Evolutionary conservation across 2,888 invertebrate genomes (phyloP).

Genomic region (Peribatodes rhomboidaria): DNA sequence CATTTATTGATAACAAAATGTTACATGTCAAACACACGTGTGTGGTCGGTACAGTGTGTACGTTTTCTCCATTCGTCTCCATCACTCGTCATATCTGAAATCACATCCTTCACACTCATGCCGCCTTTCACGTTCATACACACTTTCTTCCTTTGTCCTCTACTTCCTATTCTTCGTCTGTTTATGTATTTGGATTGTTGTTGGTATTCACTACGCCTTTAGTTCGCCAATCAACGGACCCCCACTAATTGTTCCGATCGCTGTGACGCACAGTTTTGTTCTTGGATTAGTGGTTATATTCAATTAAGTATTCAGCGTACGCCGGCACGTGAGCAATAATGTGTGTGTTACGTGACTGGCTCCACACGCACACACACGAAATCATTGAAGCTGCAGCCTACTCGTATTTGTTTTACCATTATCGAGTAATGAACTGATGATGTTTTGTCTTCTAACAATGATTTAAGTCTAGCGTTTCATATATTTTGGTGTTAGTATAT

Average conservation of each 20-base stretch:
- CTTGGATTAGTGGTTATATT: conserved; percentile 61
- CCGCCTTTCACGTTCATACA: no score
- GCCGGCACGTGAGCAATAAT: conserved; percentile 55
- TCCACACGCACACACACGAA: conserved; percentile 39
- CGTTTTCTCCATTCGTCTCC: no score
- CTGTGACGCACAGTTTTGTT: conserved; percentile 50
- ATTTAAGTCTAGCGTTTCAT: neutral
- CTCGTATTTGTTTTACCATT: neutral
- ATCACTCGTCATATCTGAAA: no score
- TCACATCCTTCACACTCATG: no score
- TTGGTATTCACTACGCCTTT: neutral
- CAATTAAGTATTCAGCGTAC: conserved; percentile 57
- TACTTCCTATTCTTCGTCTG: no score
- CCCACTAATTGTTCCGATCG: conserved; percentile 37
- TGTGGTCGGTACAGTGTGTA: no score
- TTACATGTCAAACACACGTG: no score
- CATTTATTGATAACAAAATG: no score
- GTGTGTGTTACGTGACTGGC: conserved; percentile 52
- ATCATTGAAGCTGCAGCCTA: conserved; percentile 46
- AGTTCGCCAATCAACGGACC: conserved; percentile 22
- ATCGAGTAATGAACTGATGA: neutral
- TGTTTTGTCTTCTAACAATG: conserved; percentile 25
- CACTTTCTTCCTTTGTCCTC: neutral
- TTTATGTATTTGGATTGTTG: neutral
- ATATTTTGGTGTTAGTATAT: neutral